Evolutionary conservation across 2,888 invertebrate genomes (phyloP).

Genomic region (Mythimna impura): DNA sequence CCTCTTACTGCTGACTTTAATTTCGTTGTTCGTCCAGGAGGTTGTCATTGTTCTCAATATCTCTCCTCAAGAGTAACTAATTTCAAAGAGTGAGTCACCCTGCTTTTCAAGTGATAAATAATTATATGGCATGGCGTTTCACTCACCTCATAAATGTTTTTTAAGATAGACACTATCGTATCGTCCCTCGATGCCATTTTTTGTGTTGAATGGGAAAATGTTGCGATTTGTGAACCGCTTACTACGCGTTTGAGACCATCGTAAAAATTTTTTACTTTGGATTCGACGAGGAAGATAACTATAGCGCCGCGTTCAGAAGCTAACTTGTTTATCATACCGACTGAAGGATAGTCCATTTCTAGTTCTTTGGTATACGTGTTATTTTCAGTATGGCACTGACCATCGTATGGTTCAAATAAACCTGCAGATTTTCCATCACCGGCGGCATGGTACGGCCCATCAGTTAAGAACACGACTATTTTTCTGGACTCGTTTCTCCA

Average conservation of each 20-base stretch:
- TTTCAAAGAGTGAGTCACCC: too few relatives aligned
- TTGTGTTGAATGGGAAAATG: conserved; percentile 22
- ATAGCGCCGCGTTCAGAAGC: conserved; percentile 72
- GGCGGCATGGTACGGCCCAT: conserved; percentile 94
- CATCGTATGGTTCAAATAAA: conserved; percentile 93
- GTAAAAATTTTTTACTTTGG: conserved; percentile 59
- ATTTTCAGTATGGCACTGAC: conserved; percentile 91
- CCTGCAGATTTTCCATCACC: conserved; percentile 94
- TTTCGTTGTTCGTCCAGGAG: too few relatives aligned
- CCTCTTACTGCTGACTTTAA: too few relatives aligned
- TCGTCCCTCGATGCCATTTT: conserved; percentile 11
- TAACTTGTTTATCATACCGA: conserved; percentile 91
- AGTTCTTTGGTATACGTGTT: conserved; percentile 89
- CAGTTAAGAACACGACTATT: conserved; percentile 94
- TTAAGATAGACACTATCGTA: conserved; percentile 65
- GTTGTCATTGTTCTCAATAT: too few relatives aligned
- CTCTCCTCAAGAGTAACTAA: too few relatives aligned
- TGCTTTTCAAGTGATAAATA: background rate
- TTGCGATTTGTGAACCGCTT: conserved; percentile 68
- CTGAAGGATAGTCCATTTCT: conserved; percentile 94
- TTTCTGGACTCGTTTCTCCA: conserved; percentile 95
- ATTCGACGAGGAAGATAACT: conserved; percentile 73
- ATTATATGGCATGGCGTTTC: background rate
- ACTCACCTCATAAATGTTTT: conserved; percentile 76
- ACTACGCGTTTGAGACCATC: conserved; percentile 63